A percentile compares a stretch with the other conserved stretches of the same genome.
These are phyloP conservation scores for Trachurus trachurus DNA, from an alignment of 2,797 vertebrate species.

Conservation along the genomic window DNA sequence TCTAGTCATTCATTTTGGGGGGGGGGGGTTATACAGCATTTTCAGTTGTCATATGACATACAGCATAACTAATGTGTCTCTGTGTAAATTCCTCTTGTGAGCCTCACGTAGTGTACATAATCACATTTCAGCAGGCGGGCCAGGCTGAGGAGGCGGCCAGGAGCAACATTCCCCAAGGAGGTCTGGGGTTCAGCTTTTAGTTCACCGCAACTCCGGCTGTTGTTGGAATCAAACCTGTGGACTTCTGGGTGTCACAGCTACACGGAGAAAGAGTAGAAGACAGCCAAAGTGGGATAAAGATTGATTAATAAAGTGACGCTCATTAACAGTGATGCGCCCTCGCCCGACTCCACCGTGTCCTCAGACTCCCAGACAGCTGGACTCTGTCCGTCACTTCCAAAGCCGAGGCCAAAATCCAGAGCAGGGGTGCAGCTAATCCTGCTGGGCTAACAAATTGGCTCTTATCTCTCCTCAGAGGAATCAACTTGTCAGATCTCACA, in stretches of 20 bases:
- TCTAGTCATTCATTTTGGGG: slow-evolving; percentile 51
- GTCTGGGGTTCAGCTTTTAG: slow-evolving; percentile 36
- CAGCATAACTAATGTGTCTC: slow-evolving; percentile 61
- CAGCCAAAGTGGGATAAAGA: slow-evolving; percentile 20
- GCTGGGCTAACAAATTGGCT: slow-evolving; percentile 67
- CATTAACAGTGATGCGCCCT: slow-evolving; percentile 35
- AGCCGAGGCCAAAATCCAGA: slow-evolving; percentile 52
- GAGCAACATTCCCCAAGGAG: slow-evolving; percentile 50
- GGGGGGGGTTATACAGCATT: slow-evolving; percentile 46
- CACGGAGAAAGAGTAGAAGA: not conserved
- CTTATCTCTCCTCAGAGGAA: slow-evolving; percentile 75
- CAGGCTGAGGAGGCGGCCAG: slow-evolving; percentile 48
- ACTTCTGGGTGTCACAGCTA: slow-evolving; percentile 3
- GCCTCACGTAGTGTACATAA: slow-evolving; percentile 52
- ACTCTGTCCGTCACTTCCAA: slow-evolving; percentile 58
- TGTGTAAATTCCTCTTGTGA: slow-evolving; percentile 56
- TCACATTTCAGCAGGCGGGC: slow-evolving; percentile 62
- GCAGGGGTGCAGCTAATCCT: slow-evolving; percentile 66
- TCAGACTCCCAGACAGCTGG: slow-evolving; percentile 61
- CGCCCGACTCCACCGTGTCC: not conserved
- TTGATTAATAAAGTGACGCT: slow-evolving; percentile 38
- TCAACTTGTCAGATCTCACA: slow-evolving; percentile 75
- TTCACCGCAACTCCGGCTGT: slow-evolving; percentile 26
- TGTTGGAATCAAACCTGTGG: slow-evolving; percentile 25
- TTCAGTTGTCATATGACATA: slow-evolving; percentile 48